Evolutionary conservation across 2,797 vertebrate species (phyloP).

Genomic region (Ceryle rudis): DNA sequence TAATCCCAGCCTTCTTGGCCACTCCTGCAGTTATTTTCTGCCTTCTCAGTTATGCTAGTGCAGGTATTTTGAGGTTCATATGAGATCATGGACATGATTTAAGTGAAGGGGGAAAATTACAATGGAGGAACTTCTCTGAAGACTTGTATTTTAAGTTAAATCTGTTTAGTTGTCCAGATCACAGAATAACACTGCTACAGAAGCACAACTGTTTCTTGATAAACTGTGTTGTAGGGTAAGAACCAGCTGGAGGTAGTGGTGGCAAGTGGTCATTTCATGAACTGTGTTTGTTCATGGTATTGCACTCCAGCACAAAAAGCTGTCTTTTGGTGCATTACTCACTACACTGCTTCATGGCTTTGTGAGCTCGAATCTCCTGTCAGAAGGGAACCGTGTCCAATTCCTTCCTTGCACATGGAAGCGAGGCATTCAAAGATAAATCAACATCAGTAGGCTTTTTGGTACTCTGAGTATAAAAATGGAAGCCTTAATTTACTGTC

Average conservation of each 20-base stretch:
- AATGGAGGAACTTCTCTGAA: not conserved
- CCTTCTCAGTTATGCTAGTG: not conserved
- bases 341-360: not conserved
- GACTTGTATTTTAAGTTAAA: not conserved
- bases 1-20: not conserved
- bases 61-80: not conserved
- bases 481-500: not conserved
- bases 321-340: not conserved
- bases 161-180: not conserved
- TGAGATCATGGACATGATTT: not conserved
- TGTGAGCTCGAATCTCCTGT: not conserved
- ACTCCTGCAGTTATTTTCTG: not conserved
- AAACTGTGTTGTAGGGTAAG: not conserved
- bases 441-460: not conserved
- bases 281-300: not conserved
- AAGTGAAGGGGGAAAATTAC: not conserved
- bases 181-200: not conserved
- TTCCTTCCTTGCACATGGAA: not conserved
- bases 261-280: not conserved
- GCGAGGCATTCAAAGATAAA: rapidly evolving
- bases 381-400: not conserved
- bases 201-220: not conserved
- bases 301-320: not conserved
- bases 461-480: not conserved
- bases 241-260: not conserved